phyloP scores from a whole-genome alignment of 2,888 invertebrate species.

The Agapostemon virescens region DNA sequence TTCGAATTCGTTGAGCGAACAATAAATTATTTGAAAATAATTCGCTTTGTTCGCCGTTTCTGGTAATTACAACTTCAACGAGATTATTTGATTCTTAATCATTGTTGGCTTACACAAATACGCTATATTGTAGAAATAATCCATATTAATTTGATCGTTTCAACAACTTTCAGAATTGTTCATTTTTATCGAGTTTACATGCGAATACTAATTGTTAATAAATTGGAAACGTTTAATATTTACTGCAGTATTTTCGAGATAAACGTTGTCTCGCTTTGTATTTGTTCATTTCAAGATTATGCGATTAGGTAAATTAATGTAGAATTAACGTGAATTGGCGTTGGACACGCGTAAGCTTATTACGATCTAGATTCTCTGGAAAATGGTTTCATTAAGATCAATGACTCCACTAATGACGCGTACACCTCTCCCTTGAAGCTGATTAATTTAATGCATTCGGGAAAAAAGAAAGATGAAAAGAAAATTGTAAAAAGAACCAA shows the following conservation, averaged over 20 bases:
- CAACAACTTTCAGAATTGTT: background rate
- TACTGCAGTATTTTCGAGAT: background rate
- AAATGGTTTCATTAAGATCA: background rate
- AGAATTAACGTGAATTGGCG: background rate
- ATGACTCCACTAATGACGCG: background rate
- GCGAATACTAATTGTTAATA: background rate
- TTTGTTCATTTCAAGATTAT: background rate
- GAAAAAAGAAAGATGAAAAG: no score
- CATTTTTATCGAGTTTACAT: background rate
- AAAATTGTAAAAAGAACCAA: background rate
- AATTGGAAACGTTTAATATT: background rate
- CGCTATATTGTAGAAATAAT: background rate
- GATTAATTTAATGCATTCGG: background rate
- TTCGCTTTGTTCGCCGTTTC: background rate
- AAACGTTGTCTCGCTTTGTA: background rate
- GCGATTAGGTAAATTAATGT: no score
- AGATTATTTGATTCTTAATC: background rate
- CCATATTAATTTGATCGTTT: background rate
- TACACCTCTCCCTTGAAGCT: background rate
- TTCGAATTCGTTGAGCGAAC: no score
- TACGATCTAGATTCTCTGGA: background rate
- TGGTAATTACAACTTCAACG: background rate
- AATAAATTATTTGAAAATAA: background rate
- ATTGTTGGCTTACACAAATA: background rate
- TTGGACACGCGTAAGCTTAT: background rate